Percentiles rank a stretch among this genome's conserved stretches.
These are phyloP conservation scores for Halictus quadricinctus DNA, from an alignment of 2,888 invertebrate genomes.

Conservation along the genomic window DNA sequence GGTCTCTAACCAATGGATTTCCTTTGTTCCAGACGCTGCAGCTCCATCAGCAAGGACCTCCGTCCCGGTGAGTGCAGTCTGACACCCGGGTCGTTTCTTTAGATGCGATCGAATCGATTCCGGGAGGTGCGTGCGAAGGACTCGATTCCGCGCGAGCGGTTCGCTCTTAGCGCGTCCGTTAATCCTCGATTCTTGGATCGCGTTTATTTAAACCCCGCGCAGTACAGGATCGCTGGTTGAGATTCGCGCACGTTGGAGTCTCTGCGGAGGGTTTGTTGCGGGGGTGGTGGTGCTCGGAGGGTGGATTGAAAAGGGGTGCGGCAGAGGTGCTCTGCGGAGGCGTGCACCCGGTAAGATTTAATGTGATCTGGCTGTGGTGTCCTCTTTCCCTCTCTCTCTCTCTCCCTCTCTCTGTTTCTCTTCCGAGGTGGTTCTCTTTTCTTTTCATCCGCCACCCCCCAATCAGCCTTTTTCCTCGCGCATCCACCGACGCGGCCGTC, in stretches of 20 bases:
- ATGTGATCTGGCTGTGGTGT: slow-evolving; percentile 72
- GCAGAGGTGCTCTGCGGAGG: slow-evolving; percentile 66
- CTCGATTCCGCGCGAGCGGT: slow-evolving; percentile 25
- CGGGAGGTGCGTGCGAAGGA: slow-evolving; percentile 5
- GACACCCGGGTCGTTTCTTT: not conserved
- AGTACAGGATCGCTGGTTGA: slow-evolving; percentile 30
- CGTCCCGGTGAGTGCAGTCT: slow-evolving; percentile 47
- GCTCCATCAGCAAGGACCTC: slow-evolving; percentile 15
- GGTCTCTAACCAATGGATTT: not conserved
- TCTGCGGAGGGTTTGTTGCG: not conserved
- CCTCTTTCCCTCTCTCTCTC: slow-evolving; percentile 40
- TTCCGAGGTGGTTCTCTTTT: slow-evolving; percentile 26
- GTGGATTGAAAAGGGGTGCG: slow-evolving; percentile 46
- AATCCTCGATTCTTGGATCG: slow-evolving; percentile 12
- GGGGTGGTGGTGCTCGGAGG: not conserved
- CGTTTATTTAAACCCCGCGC: slow-evolving; percentile 14
- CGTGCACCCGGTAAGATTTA: slow-evolving; percentile 78
- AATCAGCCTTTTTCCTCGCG: slow-evolving; percentile 47
- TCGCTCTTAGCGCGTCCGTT: slow-evolving; percentile 21
- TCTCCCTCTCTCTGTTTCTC: slow-evolving; percentile 17
- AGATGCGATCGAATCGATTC: slow-evolving; percentile 1
- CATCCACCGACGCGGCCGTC: slow-evolving; percentile 46
- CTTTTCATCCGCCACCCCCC: slow-evolving; percentile 42
- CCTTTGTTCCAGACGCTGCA: slow-evolving; percentile 65
- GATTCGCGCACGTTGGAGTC: slow-evolving; percentile 16